Evolutionary conservation across 2,888 invertebrate species (phyloP).

Genomic region (Hirtodrosophila duncani): DNA sequence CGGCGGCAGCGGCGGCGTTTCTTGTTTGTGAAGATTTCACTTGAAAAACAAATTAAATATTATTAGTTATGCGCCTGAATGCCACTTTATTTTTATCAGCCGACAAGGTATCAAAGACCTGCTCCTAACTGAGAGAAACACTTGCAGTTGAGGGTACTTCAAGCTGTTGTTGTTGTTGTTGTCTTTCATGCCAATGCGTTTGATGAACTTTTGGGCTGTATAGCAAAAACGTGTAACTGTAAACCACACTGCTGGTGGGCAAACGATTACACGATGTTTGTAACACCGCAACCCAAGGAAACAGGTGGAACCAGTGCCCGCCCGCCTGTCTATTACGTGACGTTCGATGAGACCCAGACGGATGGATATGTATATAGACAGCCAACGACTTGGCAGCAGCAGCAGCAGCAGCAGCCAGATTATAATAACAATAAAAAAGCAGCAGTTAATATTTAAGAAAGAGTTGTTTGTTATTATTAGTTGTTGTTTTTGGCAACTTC

Average conservation of each 20-base stretch:
- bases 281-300: constrained; percentile 18
- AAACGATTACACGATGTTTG: constrained; percentile 59
- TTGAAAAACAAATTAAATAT: constrained; percentile 36
- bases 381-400: too few relatives aligned
- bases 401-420: too few relatives aligned
- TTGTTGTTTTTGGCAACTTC: constrained; percentile 31
- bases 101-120: constrained; percentile 33
- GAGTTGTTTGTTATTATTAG: constrained; percentile 19
- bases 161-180: constrained; percentile 6
- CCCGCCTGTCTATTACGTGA: constrained; percentile 52
- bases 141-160: constrained; percentile 13
- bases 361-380: constrained; percentile 52
- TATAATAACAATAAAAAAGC: constrained; percentile 51
- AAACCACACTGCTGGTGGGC: constrained; percentile 42
- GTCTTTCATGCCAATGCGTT: constrained; percentile 44
- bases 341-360: constrained; percentile 42
- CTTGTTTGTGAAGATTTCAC: too few relatives aligned
- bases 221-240: constrained; percentile 32
- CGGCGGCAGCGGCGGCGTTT: too few relatives aligned
- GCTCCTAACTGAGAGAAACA: too few relatives aligned
- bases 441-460: constrained; percentile 25
- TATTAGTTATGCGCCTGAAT: constrained; percentile 31
- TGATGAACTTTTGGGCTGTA: constrained; percentile 71
- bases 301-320: constrained; percentile 68
- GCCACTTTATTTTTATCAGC: constrained; percentile 31